Conservation (phyloP, 1,140 invertebrate species). For the Aphelenchoides fujianensis region DNA sequence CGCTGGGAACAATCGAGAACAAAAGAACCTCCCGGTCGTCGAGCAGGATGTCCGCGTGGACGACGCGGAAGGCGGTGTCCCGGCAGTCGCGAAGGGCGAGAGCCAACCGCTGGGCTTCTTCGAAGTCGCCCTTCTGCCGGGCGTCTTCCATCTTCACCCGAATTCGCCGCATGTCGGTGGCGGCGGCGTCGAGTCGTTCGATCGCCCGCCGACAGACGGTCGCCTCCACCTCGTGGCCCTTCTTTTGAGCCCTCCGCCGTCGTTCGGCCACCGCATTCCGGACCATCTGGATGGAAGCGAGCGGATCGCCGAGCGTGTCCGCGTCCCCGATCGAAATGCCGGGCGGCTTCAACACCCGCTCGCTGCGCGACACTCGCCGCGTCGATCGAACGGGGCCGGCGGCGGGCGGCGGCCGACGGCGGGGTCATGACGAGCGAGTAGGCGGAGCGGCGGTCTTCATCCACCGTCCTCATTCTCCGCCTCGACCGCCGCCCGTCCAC, state of each 20-base stretch:
- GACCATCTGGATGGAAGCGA: slow-evolving; percentile 18
- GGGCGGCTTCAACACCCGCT: neutral
- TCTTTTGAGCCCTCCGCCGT: slow-evolving; percentile 19
- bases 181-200: slow-evolving; percentile 29
- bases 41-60: slow-evolving; percentile 35
- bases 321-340: neutral
- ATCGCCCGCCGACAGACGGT: slow-evolving; percentile 35
- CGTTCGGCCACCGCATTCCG: slow-evolving; percentile 8
- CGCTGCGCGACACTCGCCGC: neutral
- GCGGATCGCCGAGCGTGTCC: slow-evolving; percentile 6
- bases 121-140: slow-evolving; percentile 15
- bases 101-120: slow-evolving; percentile 17
- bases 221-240: slow-evolving; percentile 27
- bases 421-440: neutral
- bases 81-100: slow-evolving; percentile 35
- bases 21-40: slow-evolving; percentile 21
- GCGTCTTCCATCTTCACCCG: slow-evolving; percentile 6
- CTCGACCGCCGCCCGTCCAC: neutral
- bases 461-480: neutral
- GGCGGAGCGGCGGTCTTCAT: neutral
- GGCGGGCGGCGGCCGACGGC: neutral
- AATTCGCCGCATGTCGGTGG: neutral
- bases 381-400: neutral
- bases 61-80: slow-evolving; percentile 36
- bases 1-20: neutral